These are phyloP conservation scores for Procambarus clarkii DNA, from an alignment of 1,140 invertebrate genomes.

Conservation along the genomic window DNA sequence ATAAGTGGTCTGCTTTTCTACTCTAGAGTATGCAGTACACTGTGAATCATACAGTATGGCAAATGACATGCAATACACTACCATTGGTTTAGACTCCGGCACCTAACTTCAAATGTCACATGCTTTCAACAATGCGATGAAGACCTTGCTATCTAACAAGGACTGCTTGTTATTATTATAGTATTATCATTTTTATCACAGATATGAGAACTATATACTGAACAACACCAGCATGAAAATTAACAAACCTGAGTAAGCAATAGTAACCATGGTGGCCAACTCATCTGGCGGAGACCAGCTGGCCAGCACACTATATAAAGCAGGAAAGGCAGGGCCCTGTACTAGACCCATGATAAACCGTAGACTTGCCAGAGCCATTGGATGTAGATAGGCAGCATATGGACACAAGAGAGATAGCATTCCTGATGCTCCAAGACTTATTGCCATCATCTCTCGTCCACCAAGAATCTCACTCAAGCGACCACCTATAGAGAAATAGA, in stretches of 20 bases:
- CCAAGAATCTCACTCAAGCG: conserved; percentile 49
- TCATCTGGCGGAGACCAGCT: conserved; percentile 44
- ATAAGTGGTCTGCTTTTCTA: too few species aligned
- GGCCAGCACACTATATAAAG: conserved; percentile 38
- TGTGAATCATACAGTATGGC: too few species aligned
- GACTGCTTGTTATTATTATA: too few species aligned
- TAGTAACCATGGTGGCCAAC: conserved; percentile 51
- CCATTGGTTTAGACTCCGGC: too few species aligned
- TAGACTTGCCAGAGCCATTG: conserved; percentile 32
- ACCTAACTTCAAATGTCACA: too few species aligned
- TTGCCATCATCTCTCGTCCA: conserved; percentile 46
- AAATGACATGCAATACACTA: too few species aligned
- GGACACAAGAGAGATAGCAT: conserved; percentile 33
- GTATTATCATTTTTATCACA: too few species aligned
- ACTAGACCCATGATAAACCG: conserved; percentile 44
- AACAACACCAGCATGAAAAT: too few species aligned
- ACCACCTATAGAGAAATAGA: conserved; percentile 33
- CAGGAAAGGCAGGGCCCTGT: conserved; percentile 52
- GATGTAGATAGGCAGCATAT: conserved; percentile 31
- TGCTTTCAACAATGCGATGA: too few species aligned
- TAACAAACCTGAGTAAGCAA: conserved; percentile 55
- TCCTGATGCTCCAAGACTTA: conserved; percentile 18
- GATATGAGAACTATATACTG: too few species aligned
- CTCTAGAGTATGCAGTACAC: too few species aligned
- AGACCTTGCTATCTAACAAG: too few species aligned